These are phyloP conservation scores for Acrocephalus kingi DNA, from an alignment of 2,113 vertebrate species.

Conservation along the genomic window DNA sequence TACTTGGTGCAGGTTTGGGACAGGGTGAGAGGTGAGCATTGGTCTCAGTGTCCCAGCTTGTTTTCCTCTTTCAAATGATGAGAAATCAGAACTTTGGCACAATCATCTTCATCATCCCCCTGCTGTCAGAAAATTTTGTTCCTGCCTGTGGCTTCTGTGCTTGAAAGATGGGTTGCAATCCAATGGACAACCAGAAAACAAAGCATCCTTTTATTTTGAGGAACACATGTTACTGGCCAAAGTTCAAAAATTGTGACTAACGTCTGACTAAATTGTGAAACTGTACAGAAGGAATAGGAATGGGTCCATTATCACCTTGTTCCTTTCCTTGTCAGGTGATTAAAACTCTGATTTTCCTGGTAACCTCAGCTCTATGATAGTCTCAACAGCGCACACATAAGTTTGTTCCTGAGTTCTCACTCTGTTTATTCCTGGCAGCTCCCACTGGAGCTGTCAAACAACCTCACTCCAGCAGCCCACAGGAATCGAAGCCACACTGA, in stretches of 20 bases:
- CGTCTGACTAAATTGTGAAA: background rate
- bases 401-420: background rate
- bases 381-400: background rate
- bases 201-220: background rate
- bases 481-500: background rate
- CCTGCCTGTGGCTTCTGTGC: rapidly evolving
- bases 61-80: background rate
- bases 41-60: background rate
- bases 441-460: background rate
- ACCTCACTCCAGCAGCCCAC: background rate
- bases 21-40: background rate
- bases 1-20: background rate
- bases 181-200: background rate
- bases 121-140: background rate
- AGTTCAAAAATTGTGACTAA: background rate
- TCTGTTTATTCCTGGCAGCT: background rate
- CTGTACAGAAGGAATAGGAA: background rate
- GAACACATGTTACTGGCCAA: background rate
- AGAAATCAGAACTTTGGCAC: background rate
- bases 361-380: background rate
- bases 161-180: background rate
- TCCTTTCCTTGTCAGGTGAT: background rate
- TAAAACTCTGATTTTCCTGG: background rate
- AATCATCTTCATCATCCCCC: background rate
- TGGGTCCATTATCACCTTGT: background rate